Evolutionary conservation across 2,113 vertebrate genomes (phyloP).

Genomic region (Rhinoderma darwinii): DNA sequence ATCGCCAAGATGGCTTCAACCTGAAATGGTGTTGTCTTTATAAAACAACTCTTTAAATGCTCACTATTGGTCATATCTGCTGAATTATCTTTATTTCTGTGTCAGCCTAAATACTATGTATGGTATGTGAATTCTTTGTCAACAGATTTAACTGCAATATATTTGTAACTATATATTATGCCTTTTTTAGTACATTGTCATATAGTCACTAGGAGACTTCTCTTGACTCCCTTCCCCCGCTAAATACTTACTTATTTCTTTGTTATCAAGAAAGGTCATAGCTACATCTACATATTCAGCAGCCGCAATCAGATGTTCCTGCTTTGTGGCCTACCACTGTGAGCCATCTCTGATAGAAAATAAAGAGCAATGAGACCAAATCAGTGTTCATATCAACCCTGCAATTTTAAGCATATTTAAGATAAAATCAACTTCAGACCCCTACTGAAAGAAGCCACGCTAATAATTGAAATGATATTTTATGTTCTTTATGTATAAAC

Average conservation of each 20-base stretch:
- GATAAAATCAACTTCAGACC: conserved; percentile 44
- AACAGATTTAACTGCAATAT: too few relatives aligned
- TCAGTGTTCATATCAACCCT: conserved; percentile 48
- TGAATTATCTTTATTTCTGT: too few relatives aligned
- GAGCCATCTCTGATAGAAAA: conserved; percentile 47
- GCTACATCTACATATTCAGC: conserved; percentile 52
- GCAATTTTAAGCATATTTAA: conserved; percentile 47
- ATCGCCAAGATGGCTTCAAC: too few relatives aligned
- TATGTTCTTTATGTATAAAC: not conserved
- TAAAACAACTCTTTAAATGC: too few relatives aligned
- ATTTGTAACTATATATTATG: too few relatives aligned
- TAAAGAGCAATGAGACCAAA: conserved; percentile 42
- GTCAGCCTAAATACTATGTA: too few relatives aligned
- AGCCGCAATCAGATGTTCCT: conserved; percentile 31
- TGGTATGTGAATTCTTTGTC: too few relatives aligned
- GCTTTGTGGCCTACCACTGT: conserved; percentile 32
- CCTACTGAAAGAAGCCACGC: conserved; percentile 15
- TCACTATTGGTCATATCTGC: too few relatives aligned
- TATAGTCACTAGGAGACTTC: not conserved
- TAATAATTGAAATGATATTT: conserved; percentile 23
- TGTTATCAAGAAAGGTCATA: conserved; percentile 43
- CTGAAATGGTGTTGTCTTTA: too few relatives aligned
- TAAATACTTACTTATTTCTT: conserved; percentile 6
- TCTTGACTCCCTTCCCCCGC: not conserved
- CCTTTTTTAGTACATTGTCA: not conserved